Conservation (phyloP, 2,797 vertebrate species). For the Enteromius argenteus region DNA sequence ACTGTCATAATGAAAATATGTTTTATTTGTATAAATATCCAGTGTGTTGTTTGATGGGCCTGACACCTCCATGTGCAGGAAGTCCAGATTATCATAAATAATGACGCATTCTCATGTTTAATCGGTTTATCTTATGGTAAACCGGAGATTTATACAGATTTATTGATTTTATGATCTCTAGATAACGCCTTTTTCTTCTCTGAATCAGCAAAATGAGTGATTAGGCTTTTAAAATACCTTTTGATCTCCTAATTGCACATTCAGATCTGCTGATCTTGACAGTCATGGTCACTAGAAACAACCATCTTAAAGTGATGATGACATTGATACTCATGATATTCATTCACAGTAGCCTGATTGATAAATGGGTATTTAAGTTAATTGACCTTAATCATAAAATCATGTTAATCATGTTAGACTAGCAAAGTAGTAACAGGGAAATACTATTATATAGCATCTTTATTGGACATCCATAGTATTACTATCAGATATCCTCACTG, state of each 20-base stretch:
- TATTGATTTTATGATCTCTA: not conserved
- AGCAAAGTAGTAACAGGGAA: not conserved
- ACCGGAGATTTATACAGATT: not conserved
- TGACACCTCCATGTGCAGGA: conserved; percentile 38
- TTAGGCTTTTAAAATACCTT: not conserved
- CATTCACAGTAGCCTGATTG: not conserved
- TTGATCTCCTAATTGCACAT: too few species aligned
- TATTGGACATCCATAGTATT: not conserved
- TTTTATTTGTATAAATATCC: not conserved
- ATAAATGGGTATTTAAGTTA: not conserved
- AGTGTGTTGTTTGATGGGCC: not conserved
- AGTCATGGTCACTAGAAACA: not conserved
- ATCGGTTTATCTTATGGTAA: not conserved
- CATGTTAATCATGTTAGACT: not conserved
- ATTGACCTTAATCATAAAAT: not conserved
- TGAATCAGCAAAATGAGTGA: not conserved
- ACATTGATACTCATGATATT: not conserved
- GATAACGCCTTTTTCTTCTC: not conserved
- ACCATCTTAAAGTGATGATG: not conserved
- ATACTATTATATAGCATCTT: not conserved
- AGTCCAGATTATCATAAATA: not conserved
- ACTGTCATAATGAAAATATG: not conserved
- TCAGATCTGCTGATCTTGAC: not conserved
- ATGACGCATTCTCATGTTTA: conserved; percentile 31
- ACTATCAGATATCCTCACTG: not conserved